Base-by-base conservation (phyloP, 1,140 invertebrate genomes). In the Musca domestica region DNA sequence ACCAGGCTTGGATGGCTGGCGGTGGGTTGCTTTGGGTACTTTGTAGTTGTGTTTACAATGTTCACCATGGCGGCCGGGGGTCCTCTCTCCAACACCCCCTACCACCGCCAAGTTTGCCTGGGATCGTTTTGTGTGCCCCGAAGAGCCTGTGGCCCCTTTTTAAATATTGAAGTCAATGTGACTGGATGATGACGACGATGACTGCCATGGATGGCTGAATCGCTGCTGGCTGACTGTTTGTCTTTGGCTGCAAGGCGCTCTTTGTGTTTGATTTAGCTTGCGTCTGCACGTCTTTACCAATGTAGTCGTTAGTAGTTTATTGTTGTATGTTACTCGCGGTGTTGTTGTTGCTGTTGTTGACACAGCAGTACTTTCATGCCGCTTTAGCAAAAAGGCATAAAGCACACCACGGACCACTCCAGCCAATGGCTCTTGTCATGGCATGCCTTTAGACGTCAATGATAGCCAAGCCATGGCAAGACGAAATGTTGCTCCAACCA, bases 11-110 rank as follows among this genome's bases (percentile, higher is more conserved):
- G 23, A 17, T 27, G 22, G 20, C 27, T 41, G 34, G 34, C 34
- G 34, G 34, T 41, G 34, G 34, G 34, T 41, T 41, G 34, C 34
- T 41, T 41, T 41, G 34, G 34, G 34, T 41, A 41, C 34, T 41
- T 41, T 41, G 34, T 41, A 41, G 5, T 12, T 41, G 34, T 56
- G 52, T 56, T 15, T 15, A 54, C 51, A 54, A 23, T 22, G 23
- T 56, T 27, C 52, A 27, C 52, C 52, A 56, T 56, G 52, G n/a
- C n/a, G n/a, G n/a, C n/a, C n/a, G n/a, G n/a, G 52, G 52, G 52
- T 56, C 52, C 52, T n/a, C n/a, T n/a, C n/a, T n/a, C n/a, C n/a
- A n/a, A n/a, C n/a, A n/a, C 14, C 52, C 25, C n/a, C n/a, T n/a
- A n/a, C n/a, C n/a, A n/a, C n/a, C n/a, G n/a, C n/a, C n/a, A n/a